Conservation (phyloP, 2,888 invertebrate species). For the Danaus chrysippus region DNA sequence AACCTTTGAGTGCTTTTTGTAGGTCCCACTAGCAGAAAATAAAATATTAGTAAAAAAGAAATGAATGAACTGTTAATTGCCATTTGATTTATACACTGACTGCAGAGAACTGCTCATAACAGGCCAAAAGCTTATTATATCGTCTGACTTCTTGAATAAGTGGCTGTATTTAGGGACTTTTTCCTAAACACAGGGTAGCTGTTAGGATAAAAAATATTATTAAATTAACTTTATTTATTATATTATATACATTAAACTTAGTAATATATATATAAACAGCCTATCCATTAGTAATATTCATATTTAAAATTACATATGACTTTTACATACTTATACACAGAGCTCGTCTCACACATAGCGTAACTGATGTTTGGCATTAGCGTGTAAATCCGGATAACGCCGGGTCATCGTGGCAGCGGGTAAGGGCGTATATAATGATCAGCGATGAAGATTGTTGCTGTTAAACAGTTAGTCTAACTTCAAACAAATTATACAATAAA, state of each 20-base stretch:
- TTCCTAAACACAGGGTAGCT: conserved; percentile 91
- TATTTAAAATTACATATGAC: too few relatives aligned
- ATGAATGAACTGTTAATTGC: neutral
- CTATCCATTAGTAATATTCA: too few relatives aligned
- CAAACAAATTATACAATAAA: neutral
- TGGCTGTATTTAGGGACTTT: conserved; percentile 94
- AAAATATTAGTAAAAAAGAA: neutral
- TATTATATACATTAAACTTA: too few relatives aligned
- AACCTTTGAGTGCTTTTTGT: conserved; percentile 85
- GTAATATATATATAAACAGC: too few relatives aligned
- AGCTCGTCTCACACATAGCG: conserved; percentile 85
- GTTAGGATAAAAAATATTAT: too few relatives aligned
- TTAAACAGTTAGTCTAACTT: neutral
- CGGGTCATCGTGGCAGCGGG: conserved; percentile 88
- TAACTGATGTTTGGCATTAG: conserved; percentile 90
- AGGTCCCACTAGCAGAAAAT: conserved; percentile 65
- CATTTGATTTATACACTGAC: conserved; percentile 47
- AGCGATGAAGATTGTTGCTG: conserved; percentile 69
- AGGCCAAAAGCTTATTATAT: too few relatives aligned
- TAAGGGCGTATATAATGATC: conserved; percentile 82
- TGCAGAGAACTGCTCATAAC: conserved; percentile 77
- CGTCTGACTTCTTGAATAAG: too few relatives aligned
- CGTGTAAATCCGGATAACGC: conserved; percentile 87
- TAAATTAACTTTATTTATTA: too few relatives aligned
- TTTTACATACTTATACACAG: conserved; percentile 76